A percentile compares a stretch with the other conserved stretches of the same genome.
These are phyloP conservation scores for Drosophila pachea DNA, from an alignment of 1,140 invertebrate species.

Conservation along the genomic window DNA sequence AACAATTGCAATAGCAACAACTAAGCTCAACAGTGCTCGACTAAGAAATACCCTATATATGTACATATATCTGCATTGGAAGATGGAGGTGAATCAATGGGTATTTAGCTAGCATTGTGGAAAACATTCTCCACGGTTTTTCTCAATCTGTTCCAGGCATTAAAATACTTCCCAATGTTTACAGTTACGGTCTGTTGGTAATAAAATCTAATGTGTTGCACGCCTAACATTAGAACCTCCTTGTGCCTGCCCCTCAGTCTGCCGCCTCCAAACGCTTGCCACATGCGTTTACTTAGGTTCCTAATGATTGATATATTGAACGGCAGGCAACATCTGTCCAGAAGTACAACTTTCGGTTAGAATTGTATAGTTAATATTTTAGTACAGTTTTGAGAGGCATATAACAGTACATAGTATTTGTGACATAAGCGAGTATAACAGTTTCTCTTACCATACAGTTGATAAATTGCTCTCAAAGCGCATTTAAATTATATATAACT, in stretches of 20 bases:
- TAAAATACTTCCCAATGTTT: conserved; percentile 36
- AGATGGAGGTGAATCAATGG: too few relatives aligned
- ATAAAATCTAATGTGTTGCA: not conserved
- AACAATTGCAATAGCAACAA: conserved; percentile 32
- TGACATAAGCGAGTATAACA: conserved; percentile 4
- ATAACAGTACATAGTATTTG: too few relatives aligned
- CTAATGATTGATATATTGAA: conserved; percentile 47
- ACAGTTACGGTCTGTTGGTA: conserved; percentile 28
- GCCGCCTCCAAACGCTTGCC: not conserved
- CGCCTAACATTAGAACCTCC: not conserved
- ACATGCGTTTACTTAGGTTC: conserved; percentile 34
- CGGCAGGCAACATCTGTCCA: conserved; percentile 8
- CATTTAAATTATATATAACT: too few relatives aligned
- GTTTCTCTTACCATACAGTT: not conserved
- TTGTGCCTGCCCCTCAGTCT: not conserved
- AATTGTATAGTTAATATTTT: not conserved
- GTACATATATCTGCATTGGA: too few relatives aligned
- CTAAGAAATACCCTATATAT: not conserved
- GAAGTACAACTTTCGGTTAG: not conserved
- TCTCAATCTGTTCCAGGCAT: not conserved
- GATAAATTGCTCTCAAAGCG: too few relatives aligned
- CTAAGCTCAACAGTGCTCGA: not conserved
- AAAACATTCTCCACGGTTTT: not conserved
- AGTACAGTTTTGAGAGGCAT: not conserved
- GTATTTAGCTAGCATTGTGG: not conserved